Evolutionary conservation across 2,797 vertebrate species (phyloP).

Genomic region (Babyrousa celebensis): DNA sequence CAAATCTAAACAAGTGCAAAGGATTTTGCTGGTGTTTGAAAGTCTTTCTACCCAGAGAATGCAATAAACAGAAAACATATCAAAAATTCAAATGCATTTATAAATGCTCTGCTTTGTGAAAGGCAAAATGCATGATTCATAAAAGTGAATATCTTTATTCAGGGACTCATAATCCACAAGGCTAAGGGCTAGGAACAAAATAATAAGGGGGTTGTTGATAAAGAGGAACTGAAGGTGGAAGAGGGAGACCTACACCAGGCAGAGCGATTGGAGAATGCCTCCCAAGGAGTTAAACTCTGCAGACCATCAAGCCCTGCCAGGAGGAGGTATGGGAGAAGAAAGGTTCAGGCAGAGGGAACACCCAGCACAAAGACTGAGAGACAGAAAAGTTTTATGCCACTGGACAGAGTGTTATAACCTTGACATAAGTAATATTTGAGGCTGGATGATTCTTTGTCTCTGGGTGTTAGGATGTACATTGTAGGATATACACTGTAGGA

Average conservation of each 20-base stretch:
- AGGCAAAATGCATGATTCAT: conserved; percentile 57
- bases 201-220: background rate
- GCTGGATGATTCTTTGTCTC: background rate
- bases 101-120: conserved; percentile 77
- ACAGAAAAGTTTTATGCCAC: background rate
- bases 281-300: background rate
- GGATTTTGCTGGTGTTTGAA: conserved; percentile 68
- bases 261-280: background rate
- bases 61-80: conserved; percentile 74
- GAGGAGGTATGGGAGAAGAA: background rate
- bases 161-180: conserved; percentile 57
- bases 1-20: conserved; percentile 84
- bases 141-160: conserved; percentile 45
- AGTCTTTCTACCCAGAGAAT: conserved; percentile 61
- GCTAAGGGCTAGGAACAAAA: background rate
- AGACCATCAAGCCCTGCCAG: background rate
- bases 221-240: background rate
- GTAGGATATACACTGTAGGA: too few species aligned
- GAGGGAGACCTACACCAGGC: rapidly evolving
- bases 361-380: background rate
- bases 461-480: background rate
- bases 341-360: background rate
- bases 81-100: conserved; percentile 69
- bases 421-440: background rate
- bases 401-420: background rate